These are phyloP conservation scores for Rhabditoides inermis DNA, from an alignment of 2,888 invertebrate species.

Conservation along the genomic window DNA sequence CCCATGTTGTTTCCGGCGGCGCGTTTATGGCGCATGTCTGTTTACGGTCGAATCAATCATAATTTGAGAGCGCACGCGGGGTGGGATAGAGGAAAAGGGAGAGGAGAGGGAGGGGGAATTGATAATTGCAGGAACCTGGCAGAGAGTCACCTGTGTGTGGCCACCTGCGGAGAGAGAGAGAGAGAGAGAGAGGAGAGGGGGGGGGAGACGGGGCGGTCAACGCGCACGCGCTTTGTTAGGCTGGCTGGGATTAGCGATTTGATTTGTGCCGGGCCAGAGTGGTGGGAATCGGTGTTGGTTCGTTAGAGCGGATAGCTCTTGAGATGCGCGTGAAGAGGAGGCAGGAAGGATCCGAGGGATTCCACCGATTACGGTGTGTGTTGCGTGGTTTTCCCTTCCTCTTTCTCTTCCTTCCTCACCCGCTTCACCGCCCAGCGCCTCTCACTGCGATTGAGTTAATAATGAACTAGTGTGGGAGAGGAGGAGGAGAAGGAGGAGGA, in stretches of 20 bases:
- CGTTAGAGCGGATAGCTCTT: not conserved
- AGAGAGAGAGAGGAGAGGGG: not conserved
- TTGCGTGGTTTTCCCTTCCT: not conserved
- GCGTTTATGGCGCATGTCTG: no score
- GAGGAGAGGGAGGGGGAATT: no score
- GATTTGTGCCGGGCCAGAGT: not conserved
- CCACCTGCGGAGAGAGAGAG: no score
- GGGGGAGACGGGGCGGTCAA: not conserved
- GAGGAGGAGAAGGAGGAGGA: constrained; percentile 7
- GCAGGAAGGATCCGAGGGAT: not conserved
- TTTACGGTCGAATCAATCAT: no score
- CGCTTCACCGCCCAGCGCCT: not conserved
- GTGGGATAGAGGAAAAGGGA: no score
- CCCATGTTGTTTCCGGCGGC: no score
- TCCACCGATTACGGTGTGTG: not conserved
- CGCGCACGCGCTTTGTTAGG: not conserved
- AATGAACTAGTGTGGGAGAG: constrained; percentile 4
- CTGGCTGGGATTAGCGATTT: not conserved
- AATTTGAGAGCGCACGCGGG: no score
- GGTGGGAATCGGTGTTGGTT: not conserved
- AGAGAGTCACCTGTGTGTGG: no score
- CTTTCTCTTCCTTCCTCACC: constrained; percentile 1
- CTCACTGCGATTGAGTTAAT: constrained; percentile 3
- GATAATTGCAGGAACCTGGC: no score
- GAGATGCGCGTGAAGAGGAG: not conserved